phyloP scores from a whole-genome alignment of 1,140 invertebrate genomes.

The Papilio aristodemus region DNA sequence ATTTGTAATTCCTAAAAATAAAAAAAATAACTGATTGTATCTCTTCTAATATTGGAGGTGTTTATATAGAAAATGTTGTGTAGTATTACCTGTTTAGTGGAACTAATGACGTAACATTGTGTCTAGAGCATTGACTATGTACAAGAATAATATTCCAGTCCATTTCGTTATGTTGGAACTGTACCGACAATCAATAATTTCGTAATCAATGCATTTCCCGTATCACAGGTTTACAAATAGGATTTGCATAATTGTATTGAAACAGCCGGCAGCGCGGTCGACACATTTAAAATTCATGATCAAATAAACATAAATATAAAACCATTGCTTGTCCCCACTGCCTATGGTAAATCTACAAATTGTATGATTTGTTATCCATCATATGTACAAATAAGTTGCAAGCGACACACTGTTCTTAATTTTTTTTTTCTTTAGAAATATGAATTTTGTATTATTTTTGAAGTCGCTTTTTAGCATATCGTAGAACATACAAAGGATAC shows the following conservation, averaged over 20 bases:
- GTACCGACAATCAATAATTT: neutral
- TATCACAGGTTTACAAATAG: slow-evolving; percentile 14
- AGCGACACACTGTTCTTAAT: too few relatives aligned
- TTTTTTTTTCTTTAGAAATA: neutral
- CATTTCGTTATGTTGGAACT: too few relatives aligned
- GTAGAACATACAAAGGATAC: neutral
- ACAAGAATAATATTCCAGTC: too few relatives aligned
- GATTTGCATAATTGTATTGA: slow-evolving; percentile 19
- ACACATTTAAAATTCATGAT: neutral
- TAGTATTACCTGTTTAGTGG: too few relatives aligned
- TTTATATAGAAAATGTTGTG: too few relatives aligned
- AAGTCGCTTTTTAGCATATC: neutral
- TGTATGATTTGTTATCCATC: neutral
- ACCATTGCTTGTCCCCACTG: neutral
- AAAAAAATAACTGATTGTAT: too few relatives aligned
- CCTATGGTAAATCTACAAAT: neutral
- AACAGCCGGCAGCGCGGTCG: neutral
- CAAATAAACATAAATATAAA: neutral
- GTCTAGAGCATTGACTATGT: too few relatives aligned
- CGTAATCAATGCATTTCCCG: neutral
- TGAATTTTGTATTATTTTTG: neutral
- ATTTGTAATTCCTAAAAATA: too few relatives aligned
- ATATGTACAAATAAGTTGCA: too few relatives aligned
- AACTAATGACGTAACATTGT: too few relatives aligned
- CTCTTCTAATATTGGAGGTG: too few relatives aligned